phyloP scores from a whole-genome alignment of 2,797 vertebrate genomes.

The Ctenopoma kingsleyae region DNA sequence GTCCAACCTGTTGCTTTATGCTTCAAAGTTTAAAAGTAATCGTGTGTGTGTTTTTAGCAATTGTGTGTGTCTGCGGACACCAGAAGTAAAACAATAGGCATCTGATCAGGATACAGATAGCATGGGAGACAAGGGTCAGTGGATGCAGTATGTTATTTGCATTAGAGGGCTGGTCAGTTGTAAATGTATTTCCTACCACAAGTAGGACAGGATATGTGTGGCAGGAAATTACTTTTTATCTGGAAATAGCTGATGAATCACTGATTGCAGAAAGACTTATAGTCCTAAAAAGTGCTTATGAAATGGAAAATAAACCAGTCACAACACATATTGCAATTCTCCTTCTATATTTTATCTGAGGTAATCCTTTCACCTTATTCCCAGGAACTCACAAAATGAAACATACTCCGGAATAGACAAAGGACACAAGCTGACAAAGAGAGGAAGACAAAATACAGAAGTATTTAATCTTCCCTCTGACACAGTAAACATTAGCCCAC shows the following conservation, averaged over 20 bases:
- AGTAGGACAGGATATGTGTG: conserved; percentile 12
- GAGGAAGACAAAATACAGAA: conserved; percentile 42
- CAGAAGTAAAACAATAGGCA: conserved; percentile 54
- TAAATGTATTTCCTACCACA: conserved; percentile 20
- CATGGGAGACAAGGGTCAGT: conserved; percentile 17
- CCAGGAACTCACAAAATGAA: conserved; percentile 15
- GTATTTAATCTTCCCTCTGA: conserved; percentile 47
- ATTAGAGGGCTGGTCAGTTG: conserved; percentile 13
- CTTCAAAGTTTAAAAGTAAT: conserved; percentile 27
- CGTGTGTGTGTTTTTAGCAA: conserved; percentile 15
- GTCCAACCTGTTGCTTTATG: conserved; percentile 17
- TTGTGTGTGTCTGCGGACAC: conserved; percentile 39
- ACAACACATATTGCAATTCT: conserved; percentile 8
- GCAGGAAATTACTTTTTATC: conserved; percentile 18
- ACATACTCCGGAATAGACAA: conserved; percentile 11
- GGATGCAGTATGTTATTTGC: conserved; percentile 41
- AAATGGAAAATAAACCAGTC: not conserved
- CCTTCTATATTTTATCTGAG: conserved; percentile 10
- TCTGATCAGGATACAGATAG: conserved; percentile 63
- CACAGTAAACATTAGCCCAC: conserved; percentile 35
- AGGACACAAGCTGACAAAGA: conserved; percentile 36
- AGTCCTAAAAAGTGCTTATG: conserved; percentile 6
- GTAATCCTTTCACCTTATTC: conserved; percentile 2
- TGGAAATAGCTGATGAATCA: conserved; percentile 14
- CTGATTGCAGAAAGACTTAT: not conserved